These are phyloP conservation scores for Sycobia sp. DNA, from an alignment of 1,140 invertebrate species.

Conservation along the genomic window DNA sequence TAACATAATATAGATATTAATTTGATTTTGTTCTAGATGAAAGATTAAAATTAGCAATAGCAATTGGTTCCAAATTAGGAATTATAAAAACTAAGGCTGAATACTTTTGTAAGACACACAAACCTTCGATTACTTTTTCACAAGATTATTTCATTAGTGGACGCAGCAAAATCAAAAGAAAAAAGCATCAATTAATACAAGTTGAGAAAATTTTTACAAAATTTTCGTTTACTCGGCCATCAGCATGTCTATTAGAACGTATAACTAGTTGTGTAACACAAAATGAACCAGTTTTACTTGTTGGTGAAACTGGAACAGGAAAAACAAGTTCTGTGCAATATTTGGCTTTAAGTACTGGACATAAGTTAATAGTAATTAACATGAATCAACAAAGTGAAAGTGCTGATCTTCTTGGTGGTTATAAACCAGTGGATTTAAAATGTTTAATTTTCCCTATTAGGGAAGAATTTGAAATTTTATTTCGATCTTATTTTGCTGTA, in stretches of 20 bases:
- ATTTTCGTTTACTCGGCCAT: slow-evolving; percentile 82
- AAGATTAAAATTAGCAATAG: slow-evolving; percentile 71
- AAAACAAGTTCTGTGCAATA: slow-evolving; percentile 98
- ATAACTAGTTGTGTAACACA: slow-evolving; percentile 81
- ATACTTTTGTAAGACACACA: slow-evolving; percentile 78
- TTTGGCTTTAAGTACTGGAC: slow-evolving; percentile 81
- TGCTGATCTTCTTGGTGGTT: slow-evolving; percentile 94
- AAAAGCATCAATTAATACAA: slow-evolving; percentile 32
- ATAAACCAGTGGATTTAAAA: slow-evolving; percentile 93
- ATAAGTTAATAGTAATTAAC: slow-evolving; percentile 94
- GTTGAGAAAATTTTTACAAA: slow-evolving; percentile 58
- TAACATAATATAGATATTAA: too few species aligned
- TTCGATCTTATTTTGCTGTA: slow-evolving; percentile 77
- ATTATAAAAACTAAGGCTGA: slow-evolving; percentile 83
- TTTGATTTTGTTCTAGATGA: slow-evolving; percentile 54
- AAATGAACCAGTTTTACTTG: slow-evolving; percentile 90
- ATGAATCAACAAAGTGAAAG: slow-evolving; percentile 99
- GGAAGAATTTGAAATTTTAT: slow-evolving; percentile 85
- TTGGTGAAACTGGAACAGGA: slow-evolving; percentile 98
- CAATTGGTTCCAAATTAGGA: slow-evolving; percentile 81
- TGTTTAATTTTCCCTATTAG: slow-evolving; percentile 81
- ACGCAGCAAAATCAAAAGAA: slow-evolving; percentile 59
- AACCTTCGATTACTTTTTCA: slow-evolving; percentile 72
- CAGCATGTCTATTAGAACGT: slow-evolving; percentile 83
- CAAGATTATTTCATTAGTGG: slow-evolving; percentile 64